Percentiles rank a stretch among this genome's conserved stretches.
phyloP scores from a whole-genome alignment of 2,888 invertebrate genomes.

The Cephus runcator region DNA sequence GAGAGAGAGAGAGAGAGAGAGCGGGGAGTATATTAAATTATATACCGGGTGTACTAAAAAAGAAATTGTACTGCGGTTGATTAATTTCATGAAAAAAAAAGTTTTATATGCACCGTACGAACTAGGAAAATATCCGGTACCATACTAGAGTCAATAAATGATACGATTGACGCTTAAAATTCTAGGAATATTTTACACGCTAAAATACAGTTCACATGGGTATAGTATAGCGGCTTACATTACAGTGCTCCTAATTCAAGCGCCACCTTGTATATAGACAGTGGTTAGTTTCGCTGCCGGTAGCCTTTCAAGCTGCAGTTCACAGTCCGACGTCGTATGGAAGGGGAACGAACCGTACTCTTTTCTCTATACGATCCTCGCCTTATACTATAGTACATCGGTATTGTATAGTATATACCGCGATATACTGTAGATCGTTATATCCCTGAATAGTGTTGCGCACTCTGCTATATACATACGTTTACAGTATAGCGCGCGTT shows the following conservation, averaged over 20 bases:
- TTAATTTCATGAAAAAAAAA: not conserved
- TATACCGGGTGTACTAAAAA: not conserved
- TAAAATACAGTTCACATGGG: not conserved
- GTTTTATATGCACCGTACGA: not conserved
- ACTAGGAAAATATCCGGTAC: not conserved
- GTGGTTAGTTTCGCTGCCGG: slow-evolving; percentile 12
- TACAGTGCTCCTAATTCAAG: not conserved
- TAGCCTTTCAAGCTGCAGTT: slow-evolving; percentile 16
- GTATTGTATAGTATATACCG: not conserved
- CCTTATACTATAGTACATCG: slow-evolving; percentile 9
- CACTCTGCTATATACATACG: not conserved
- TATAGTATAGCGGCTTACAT: not conserved
- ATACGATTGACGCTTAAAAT: not conserved
- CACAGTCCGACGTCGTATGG: slow-evolving; percentile 18
- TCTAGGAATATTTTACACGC: not conserved
- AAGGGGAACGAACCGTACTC: slow-evolving; percentile 32
- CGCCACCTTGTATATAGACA: slow-evolving; percentile 4
- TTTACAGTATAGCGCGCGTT: slow-evolving; percentile 24
- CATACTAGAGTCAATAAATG: not conserved
- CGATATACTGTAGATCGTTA: not conserved
- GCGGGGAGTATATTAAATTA: not conserved
- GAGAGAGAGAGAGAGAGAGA: too few species aligned
- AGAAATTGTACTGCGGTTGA: not conserved
- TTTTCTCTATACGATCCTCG: slow-evolving; percentile 18
- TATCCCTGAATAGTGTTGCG: not conserved